Conservation (phyloP, 2,888 invertebrate genomes). For the Amphipoea lucens region DNA sequence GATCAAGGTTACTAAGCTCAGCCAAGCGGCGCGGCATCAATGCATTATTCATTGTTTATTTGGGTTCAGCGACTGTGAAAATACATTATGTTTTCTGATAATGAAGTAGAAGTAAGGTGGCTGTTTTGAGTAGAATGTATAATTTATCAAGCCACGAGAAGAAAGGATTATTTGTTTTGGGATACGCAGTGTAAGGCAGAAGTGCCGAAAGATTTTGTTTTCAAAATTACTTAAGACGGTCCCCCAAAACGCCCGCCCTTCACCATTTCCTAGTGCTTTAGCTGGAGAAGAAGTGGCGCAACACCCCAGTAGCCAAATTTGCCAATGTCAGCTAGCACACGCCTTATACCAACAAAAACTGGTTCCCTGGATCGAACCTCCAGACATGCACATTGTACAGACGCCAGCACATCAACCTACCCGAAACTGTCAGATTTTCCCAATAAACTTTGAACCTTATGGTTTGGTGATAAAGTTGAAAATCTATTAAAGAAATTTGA, state of each 20-base stretch:
- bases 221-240: too few species aligned
- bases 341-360: too few species aligned
- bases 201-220: neutral
- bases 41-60: slow-evolving; percentile 61
- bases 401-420: too few species aligned
- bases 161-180: neutral
- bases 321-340: neutral
- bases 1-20: slow-evolving; percentile 66
- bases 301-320: too few species aligned
- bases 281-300: neutral
- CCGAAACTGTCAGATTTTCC: too few species aligned
- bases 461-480: too few species aligned
- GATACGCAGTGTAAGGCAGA: neutral
- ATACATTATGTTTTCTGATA: neutral
- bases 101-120: slow-evolving; percentile 6
- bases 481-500: too few species aligned
- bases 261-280: neutral
- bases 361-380: neutral
- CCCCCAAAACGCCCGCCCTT: neutral
- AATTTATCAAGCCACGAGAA: neutral
- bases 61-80: slow-evolving; percentile 44
- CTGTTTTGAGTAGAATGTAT: slow-evolving; percentile 2
- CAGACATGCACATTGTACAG: neutral
- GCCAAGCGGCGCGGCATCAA: slow-evolving; percentile 55
- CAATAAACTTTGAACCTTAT: too few species aligned